phyloP scores from a whole-genome alignment of 1,140 invertebrate genomes.

The Grapholita molesta region DNA sequence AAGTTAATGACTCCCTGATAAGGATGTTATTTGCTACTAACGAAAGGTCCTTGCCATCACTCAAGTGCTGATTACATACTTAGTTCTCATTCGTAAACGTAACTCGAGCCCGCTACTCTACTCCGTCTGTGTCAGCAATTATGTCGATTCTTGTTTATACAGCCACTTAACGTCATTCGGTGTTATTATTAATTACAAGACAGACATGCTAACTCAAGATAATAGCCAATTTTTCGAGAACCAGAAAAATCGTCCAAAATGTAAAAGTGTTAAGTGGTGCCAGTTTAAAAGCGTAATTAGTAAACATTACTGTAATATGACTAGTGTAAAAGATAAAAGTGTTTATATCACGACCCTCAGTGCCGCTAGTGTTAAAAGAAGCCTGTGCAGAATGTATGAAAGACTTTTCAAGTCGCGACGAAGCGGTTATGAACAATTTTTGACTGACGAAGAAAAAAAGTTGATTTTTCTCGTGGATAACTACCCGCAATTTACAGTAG shows the following conservation, averaged over 20 bases:
- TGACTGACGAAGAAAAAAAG: constrained; percentile 74
- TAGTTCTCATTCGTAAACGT: constrained; percentile 8
- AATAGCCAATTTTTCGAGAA: constrained; percentile 39
- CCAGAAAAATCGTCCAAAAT: constrained; percentile 26
- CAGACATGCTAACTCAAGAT: constrained; percentile 30
- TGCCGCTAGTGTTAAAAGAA: constrained; percentile 56
- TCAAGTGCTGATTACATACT: not conserved
- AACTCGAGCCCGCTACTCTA: not conserved
- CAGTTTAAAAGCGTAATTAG: constrained; percentile 48
- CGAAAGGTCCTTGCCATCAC: not conserved
- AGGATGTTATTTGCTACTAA: constrained; percentile 51
- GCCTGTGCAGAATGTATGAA: constrained; percentile 44
- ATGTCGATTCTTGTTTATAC: not conserved
- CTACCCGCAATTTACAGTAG: constrained; percentile 45
- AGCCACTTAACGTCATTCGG: constrained; percentile 24
- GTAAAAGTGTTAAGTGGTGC: constrained; percentile 30
- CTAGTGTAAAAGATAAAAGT: constrained; percentile 42
- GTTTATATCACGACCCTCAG: constrained; percentile 58
- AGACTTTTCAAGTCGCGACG: constrained; percentile 50
- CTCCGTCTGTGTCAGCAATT: not conserved
- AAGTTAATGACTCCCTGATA: constrained; percentile 61
- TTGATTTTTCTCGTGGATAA: constrained; percentile 48
- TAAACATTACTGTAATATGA: constrained; percentile 40
- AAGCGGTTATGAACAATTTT: constrained; percentile 61
- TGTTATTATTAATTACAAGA: constrained; percentile 21